Conservation (phyloP, 2,113 vertebrate species). For the Zapus hudsonius region DNA sequence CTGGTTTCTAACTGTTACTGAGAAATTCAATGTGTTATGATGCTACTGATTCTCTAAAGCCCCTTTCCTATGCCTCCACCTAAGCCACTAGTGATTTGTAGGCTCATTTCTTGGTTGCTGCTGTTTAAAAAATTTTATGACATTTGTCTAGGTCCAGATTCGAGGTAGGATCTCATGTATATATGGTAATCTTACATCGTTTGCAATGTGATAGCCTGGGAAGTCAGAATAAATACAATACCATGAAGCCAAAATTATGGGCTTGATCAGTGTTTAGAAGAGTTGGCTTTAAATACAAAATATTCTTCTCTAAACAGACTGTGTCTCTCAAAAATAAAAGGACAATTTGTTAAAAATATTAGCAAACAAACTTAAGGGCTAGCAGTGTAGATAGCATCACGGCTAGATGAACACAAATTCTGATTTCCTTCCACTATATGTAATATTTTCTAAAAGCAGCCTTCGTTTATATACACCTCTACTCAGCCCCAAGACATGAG, state of each 20-base stretch:
- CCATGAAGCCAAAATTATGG: no score
- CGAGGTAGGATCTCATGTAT: no score
- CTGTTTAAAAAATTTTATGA: neutral
- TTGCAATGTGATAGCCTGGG: no score
- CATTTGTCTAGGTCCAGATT: neutral
- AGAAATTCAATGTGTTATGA: neutral
- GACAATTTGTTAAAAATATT: slow-evolving; percentile 28
- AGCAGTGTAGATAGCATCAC: neutral
- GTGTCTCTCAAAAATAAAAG: slow-evolving; percentile 8
- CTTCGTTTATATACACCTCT: neutral
- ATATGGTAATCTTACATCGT: no score
- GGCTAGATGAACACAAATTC: neutral
- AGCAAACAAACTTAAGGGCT: neutral
- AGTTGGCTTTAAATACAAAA: neutral
- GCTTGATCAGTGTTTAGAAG: neutral
- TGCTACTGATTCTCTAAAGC: neutral
- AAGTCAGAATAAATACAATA: no score
- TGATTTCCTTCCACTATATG: neutral
- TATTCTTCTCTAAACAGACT: neutral
- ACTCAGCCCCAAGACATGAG: neutral
- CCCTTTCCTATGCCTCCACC: neutral
- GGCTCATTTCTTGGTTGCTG: neutral
- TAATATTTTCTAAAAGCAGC: slow-evolving; percentile 30
- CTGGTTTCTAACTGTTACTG: neutral
- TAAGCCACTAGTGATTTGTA: neutral